Evolutionary conservation across 2,113 vertebrate species (phyloP).

Genomic region (Cygnus atratus): DNA sequence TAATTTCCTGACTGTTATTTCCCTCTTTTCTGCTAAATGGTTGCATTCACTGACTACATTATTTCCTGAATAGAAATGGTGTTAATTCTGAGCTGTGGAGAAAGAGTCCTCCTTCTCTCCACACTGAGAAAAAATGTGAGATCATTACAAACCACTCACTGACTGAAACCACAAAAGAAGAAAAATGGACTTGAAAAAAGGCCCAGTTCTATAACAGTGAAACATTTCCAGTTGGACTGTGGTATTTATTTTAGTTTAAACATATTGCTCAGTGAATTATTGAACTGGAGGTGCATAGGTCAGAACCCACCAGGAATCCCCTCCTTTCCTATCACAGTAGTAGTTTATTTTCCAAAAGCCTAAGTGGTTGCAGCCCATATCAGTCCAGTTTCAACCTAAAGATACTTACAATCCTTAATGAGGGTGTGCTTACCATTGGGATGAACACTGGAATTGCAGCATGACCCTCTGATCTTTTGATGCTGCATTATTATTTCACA

Average conservation of each 20-base stretch:
- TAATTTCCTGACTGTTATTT: slow-evolving; percentile 1
- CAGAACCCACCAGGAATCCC: background rate
- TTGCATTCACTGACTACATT: background rate
- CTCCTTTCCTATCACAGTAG: background rate
- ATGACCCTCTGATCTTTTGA: background rate
- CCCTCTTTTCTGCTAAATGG: background rate
- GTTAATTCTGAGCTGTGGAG: background rate
- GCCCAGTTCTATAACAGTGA: background rate
- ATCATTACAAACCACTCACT: background rate
- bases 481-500: background rate
- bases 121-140: background rate
- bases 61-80: background rate
- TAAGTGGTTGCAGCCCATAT: background rate
- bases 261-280: background rate
- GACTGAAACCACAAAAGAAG: background rate
- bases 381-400: background rate
- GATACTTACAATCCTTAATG: background rate
- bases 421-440: background rate
- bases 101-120: background rate
- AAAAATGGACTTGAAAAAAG: background rate
- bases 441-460: background rate
- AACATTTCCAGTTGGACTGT: background rate
- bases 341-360: background rate
- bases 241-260: background rate
- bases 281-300: background rate